Percentiles rank a stretch among this genome's conserved stretches.
Conservation (phyloP, 2,797 vertebrate genomes). For the Lepilemur ruficaudatus region DNA sequence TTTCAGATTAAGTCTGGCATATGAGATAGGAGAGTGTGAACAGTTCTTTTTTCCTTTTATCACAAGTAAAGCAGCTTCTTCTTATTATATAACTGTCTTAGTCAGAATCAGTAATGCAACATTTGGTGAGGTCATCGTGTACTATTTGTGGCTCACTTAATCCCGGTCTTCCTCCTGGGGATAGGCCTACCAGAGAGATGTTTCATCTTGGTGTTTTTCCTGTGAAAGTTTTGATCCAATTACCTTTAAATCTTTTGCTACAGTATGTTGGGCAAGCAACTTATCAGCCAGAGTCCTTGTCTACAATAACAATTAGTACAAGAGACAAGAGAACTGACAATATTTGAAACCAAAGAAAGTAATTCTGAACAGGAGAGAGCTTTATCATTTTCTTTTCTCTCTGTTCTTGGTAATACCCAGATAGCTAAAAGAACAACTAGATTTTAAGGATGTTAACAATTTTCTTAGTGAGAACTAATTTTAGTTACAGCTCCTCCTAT, state of each 20-base stretch:
- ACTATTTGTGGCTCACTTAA: slow-evolving; percentile 63
- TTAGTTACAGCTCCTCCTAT: not conserved
- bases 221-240: slow-evolving; percentile 64
- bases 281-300: not conserved
- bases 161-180: slow-evolving; percentile 49
- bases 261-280: not conserved
- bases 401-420: not conserved
- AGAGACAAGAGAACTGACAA: slow-evolving; percentile 24
- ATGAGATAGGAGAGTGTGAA: slow-evolving; percentile 12
- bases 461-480: slow-evolving; percentile 3
- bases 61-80: slow-evolving; percentile 35
- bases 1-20: slow-evolving; percentile 12
- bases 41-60: not conserved
- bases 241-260: slow-evolving; percentile 52
- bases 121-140: slow-evolving; percentile 17
- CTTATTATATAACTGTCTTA: slow-evolving; percentile 55
- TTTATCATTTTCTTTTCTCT: not conserved
- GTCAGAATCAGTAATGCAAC: slow-evolving; percentile 3
- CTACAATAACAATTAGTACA: not conserved
- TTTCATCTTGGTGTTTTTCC: slow-evolving; percentile 59
- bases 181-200: not conserved
- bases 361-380: not conserved
- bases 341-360: slow-evolving; percentile 7
- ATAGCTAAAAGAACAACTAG: slow-evolving; percentile 39
- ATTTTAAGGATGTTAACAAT: not conserved